Conservation (phyloP, 2,888 invertebrate genomes). For the Sesia apiformis region DNA sequence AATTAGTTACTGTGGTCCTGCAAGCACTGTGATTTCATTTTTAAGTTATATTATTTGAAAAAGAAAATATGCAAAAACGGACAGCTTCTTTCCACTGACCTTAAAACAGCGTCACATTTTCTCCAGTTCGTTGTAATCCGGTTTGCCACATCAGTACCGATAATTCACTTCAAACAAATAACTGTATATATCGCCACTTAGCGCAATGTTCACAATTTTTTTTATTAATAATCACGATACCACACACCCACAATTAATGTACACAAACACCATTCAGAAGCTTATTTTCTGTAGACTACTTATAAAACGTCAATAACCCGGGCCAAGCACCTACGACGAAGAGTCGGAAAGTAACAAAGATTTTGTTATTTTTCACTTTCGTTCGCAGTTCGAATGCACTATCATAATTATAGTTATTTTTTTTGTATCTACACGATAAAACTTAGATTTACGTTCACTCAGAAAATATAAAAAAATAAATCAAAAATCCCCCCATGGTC, state of each 20-base stretch:
- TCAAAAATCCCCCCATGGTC: too few relatives aligned
- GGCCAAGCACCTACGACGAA: slow-evolving; percentile 31
- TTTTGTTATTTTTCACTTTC: neutral
- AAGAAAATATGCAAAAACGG: too few relatives aligned
- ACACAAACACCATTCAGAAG: slow-evolving; percentile 49
- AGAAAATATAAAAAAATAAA: too few relatives aligned
- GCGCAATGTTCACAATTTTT: slow-evolving; percentile 8
- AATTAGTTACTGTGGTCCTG: too few relatives aligned
- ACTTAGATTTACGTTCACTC: too few relatives aligned
- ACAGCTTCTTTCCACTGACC: slow-evolving; percentile 37
- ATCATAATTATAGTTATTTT: too few relatives aligned
- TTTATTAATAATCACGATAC: slow-evolving; percentile 28
- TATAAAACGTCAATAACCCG: slow-evolving; percentile 65
- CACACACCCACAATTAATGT: slow-evolving; percentile 46
- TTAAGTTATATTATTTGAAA: too few relatives aligned
- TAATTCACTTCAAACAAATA: slow-evolving; percentile 41
- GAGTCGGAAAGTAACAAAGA: neutral
- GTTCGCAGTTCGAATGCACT: too few relatives aligned
- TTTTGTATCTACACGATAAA: too few relatives aligned
- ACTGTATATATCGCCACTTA: slow-evolving; percentile 27
- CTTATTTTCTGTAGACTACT: slow-evolving; percentile 35
- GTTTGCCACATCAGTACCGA: slow-evolving; percentile 68
- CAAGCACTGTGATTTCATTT: too few relatives aligned
- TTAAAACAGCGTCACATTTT: slow-evolving; percentile 64
- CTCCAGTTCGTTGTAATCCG: slow-evolving; percentile 57